phyloP scores from a whole-genome alignment of 2,888 invertebrate species.

The Entomobrya proxima region DNA sequence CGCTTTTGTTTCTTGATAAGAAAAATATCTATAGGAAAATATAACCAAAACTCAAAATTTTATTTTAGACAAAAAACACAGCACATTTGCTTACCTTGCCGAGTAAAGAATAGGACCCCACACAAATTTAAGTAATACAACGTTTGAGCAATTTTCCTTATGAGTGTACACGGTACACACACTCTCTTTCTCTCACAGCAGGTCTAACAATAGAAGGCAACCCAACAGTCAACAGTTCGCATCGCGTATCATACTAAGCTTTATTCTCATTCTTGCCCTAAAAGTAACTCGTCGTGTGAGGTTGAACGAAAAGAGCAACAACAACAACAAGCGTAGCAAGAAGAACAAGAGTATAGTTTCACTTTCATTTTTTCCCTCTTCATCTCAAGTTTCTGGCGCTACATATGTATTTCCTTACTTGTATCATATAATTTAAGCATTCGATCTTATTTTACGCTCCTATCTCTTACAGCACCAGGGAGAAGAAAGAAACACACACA shows the following conservation, averaged over 20 bases:
- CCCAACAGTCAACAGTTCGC: conserved; percentile 34
- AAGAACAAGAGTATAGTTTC: background rate
- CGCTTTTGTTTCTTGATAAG: background rate
- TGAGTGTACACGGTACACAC: background rate
- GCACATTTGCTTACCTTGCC: background rate
- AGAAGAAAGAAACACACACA: conserved; percentile 1
- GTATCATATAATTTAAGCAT: background rate
- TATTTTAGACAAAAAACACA: conserved; percentile 13
- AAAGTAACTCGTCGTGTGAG: background rate
- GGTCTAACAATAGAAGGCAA: too few relatives aligned
- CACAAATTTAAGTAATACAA: background rate
- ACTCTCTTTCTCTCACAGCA: background rate
- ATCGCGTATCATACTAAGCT: background rate
- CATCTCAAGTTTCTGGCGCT: background rate
- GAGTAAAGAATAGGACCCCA: too few relatives aligned
- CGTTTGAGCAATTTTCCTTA: conserved; percentile 13
- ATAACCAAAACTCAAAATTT: background rate
- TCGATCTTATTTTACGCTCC: conserved; percentile 23
- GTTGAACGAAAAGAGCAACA: background rate
- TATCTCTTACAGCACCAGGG: background rate
- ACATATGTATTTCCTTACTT: background rate
- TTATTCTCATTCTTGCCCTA: conserved; percentile 1
- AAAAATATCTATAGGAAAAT: background rate
- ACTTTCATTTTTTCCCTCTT: conserved; percentile 38
- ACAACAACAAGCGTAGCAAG: conserved; percentile 7